These are phyloP conservation scores for Nanorana parkeri DNA, from an alignment of 2,113 vertebrate genomes.

Conservation along the genomic window DNA sequence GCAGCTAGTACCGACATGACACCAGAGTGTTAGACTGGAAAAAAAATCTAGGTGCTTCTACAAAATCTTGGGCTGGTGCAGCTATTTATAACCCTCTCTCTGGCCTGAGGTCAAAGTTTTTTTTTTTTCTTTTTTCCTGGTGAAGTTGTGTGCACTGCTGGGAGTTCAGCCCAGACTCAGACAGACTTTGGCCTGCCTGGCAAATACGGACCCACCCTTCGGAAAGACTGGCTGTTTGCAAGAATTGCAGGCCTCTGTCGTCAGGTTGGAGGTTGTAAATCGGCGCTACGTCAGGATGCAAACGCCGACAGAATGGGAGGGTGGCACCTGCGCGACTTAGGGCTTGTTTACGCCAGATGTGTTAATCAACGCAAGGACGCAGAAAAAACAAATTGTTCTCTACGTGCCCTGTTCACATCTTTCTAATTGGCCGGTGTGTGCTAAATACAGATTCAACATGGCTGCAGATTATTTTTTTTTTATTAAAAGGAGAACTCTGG, in stretches of 20 bases:
- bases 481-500: too few relatives aligned
- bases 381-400: too few relatives aligned
- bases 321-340: too few relatives aligned
- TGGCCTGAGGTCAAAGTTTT: conserved; percentile 75
- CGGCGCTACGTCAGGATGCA: neutral
- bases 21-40: conserved; percentile 60
- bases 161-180: conserved; percentile 66
- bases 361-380: too few relatives aligned
- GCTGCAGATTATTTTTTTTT: too few relatives aligned
- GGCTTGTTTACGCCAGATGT: too few relatives aligned
- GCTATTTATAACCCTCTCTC: conserved; percentile 77
- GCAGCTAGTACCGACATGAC: conserved; percentile 21
- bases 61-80: conserved; percentile 67
- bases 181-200: conserved; percentile 61
- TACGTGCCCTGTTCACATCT: too few relatives aligned
- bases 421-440: too few relatives aligned
- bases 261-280: neutral
- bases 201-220: conserved; percentile 26
- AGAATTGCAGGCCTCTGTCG: neutral
- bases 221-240: conserved; percentile 23
- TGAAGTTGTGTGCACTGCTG: conserved; percentile 69
- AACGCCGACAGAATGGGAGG: neutral
- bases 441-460: too few relatives aligned
- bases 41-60: conserved; percentile 59
- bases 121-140: conserved; percentile 59